Evolutionary conservation across 2,113 vertebrate species (phyloP).

Genomic region (Toxotes chatareus): DNA sequence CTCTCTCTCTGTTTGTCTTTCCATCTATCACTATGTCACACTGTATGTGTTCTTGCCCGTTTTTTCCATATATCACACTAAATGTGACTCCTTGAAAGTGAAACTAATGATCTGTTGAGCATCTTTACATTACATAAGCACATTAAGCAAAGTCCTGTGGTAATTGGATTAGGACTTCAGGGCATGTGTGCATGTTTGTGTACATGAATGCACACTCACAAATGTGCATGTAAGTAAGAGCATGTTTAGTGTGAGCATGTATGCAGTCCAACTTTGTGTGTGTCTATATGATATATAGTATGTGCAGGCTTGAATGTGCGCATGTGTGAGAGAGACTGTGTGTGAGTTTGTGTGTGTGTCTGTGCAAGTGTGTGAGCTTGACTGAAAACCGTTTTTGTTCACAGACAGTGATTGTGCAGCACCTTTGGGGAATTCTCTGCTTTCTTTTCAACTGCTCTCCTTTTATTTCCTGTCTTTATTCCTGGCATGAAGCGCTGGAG

Average conservation of each 20-base stretch:
- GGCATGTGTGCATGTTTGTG: constrained; percentile 14
- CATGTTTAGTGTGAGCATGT: neutral
- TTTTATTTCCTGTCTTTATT: constrained; percentile 72
- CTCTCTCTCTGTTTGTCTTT: constrained; percentile 52
- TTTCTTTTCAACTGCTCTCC: constrained; percentile 63
- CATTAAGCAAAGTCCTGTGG: constrained; percentile 51
- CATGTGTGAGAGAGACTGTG: neutral
- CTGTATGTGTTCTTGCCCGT: constrained; percentile 32
- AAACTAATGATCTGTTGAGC: constrained; percentile 47
- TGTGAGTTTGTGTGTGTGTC: neutral
- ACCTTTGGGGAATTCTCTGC: constrained; percentile 71
- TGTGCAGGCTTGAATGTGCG: neutral
- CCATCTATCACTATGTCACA: constrained; percentile 5
- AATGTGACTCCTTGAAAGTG: constrained; percentile 31
- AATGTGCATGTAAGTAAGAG: neutral
- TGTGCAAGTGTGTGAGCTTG: constrained; percentile 18
- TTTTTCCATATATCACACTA: neutral
- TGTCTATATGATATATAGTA: neutral
- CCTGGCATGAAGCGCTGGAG: constrained; percentile 32
- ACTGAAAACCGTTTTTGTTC: constrained; percentile 59
- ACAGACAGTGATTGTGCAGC: constrained; percentile 55
- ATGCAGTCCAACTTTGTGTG: neutral
- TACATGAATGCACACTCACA: neutral
- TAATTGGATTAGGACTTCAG: constrained; percentile 49
- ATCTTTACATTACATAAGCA: constrained; percentile 58